Evolutionary conservation across 64 coral and sea anemone species (phyloP).

Genomic region (Astreopora myriophthalma): DNA sequence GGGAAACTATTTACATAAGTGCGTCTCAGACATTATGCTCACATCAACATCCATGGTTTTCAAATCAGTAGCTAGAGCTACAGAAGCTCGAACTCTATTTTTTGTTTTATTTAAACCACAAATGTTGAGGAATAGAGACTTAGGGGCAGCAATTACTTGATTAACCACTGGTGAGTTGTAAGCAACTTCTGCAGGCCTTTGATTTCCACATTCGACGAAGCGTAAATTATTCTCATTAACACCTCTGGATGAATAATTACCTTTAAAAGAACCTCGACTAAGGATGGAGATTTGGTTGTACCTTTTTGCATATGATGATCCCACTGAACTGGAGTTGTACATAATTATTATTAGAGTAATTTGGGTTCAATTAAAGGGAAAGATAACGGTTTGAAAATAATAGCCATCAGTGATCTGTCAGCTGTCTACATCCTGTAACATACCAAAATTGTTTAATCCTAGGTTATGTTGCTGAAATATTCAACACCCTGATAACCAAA

Average conservation of each 20-base stretch:
- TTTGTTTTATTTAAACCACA: constrained; percentile 59
- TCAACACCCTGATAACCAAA: too few relatives aligned
- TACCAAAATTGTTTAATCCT: background rate
- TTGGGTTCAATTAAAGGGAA: too few relatives aligned
- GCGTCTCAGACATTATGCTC: constrained; percentile 43
- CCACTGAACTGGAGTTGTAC: too few relatives aligned
- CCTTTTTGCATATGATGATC: too few relatives aligned
- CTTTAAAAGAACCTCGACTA: background rate
- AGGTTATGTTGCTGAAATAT: too few relatives aligned
- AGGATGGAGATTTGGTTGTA: background rate
- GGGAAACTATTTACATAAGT: constrained; percentile 7
- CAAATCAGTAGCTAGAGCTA: constrained; percentile 57
- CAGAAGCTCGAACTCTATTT: constrained; percentile 51
- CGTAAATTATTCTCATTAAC: background rate
- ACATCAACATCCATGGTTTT: constrained; percentile 35
- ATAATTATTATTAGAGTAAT: too few relatives aligned
- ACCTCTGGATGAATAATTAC: background rate
- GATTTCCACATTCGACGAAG: background rate
- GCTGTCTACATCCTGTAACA: too few relatives aligned
- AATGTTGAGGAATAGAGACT: constrained; percentile 45
- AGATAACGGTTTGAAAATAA: too few relatives aligned
- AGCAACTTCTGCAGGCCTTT: background rate
- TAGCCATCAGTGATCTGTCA: too few relatives aligned
- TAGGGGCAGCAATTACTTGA: background rate
- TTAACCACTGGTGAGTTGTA: too few relatives aligned